Evolutionary conservation across 1,140 invertebrate species (phyloP).

Genomic region (Hyposmocoma kahamanoa): DNA sequence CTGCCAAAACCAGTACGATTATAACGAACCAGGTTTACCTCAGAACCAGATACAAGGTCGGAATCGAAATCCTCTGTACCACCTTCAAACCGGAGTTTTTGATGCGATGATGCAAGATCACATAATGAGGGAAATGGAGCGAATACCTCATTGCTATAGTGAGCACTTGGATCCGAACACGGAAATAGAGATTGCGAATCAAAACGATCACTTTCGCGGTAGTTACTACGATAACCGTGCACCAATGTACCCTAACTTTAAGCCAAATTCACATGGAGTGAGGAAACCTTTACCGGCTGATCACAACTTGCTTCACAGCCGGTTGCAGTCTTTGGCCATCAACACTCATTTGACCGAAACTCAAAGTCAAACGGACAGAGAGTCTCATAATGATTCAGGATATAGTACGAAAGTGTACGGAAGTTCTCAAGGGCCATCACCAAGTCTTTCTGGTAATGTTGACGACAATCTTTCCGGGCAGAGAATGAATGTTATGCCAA

Average conservation of each 20-base stretch:
- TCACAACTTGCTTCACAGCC: constrained; percentile 55
- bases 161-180: constrained; percentile 65
- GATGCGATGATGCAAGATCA: constrained; percentile 73
- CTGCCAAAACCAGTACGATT: constrained; percentile 38
- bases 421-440: constrained; percentile 84
- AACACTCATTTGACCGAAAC: constrained; percentile 69
- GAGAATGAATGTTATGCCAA: constrained; percentile 39
- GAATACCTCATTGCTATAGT: constrained; percentile 67
- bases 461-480: constrained; percentile 63
- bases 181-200: constrained; percentile 65
- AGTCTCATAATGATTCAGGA: constrained; percentile 85
- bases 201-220: constrained; percentile 58
- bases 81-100: constrained; percentile 63
- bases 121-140: constrained; percentile 63
- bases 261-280: constrained; percentile 37
- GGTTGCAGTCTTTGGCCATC: constrained; percentile 66
- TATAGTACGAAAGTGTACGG: constrained; percentile 86
- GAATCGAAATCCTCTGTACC: constrained; percentile 63
- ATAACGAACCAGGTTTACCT: constrained; percentile 46
- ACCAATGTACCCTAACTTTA: constrained; percentile 44
- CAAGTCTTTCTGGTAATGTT: constrained; percentile 80
- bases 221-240: constrained; percentile 55
- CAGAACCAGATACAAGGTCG: constrained; percentile 42
- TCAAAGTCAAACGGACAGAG: constrained; percentile 74
- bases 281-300: constrained; percentile 54